Base-by-base conservation (phyloP, 2,888 invertebrate species). In the Pseudococcus viburni region DNA sequence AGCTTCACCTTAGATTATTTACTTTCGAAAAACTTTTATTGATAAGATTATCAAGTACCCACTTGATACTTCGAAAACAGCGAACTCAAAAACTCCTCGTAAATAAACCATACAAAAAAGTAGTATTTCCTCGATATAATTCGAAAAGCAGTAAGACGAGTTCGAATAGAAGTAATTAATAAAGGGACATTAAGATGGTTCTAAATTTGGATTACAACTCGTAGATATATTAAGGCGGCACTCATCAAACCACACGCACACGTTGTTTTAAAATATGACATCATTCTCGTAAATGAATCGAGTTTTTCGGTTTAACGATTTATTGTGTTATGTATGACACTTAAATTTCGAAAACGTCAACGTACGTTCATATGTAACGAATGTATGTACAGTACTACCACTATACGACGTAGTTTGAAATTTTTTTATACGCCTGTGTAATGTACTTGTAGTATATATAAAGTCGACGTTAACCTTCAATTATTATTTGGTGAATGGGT, bases 201-300 rank as follows among this genome's bases (percentile, higher is more conserved):
- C 86, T 86, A 68, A 73, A 64, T 73, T 73, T 77, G 86, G 68
- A 39, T 68, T n/a, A 86, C 86, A 15, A 22, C 86, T 86, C 17
- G 22, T 22, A 11, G 12, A 33, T 2, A 4, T 15, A 51, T 51
- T 42, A 51, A 51, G 48, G 48, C 48, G 15, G 19, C 42, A 9
- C 33, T 33, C 33, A 7, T 73, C 33, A 33, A 73, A 73, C 64
- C 64, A 22, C 64, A 64, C 19, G 12, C 64, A 22, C 59, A 22
- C 33, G 73, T 73, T 73, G 12, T 73, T 73, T 73, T 73, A 73
- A 73, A 55, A 73, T 42, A 68, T 73, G 73, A 73, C 73, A 73
- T 73, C 73, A 33, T 73, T 73, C 73, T 73, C 17, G 46, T 84
- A 84, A 84, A 84, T 19, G 26, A 42, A 48, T 46, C 84, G 84